phyloP scores from a whole-genome alignment of 53 echinoderm and acorn worm species.

The Pentamera pediparva region DNA sequence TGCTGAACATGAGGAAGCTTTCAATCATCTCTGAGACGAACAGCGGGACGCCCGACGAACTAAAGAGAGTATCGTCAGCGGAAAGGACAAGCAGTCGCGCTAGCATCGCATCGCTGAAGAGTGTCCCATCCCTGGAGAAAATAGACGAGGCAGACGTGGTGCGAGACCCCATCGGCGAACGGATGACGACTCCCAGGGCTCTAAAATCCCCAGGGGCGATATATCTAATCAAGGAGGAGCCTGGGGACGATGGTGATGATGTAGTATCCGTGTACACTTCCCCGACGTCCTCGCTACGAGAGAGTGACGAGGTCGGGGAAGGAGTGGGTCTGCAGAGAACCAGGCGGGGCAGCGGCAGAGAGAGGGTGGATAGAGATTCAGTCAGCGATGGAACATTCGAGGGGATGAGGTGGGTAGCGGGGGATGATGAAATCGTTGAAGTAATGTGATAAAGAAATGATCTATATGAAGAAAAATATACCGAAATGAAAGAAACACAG shows the following conservation, averaged over 20 bases:
- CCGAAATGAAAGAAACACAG: no score
- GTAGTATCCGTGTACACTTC: no score
- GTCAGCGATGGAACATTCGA: neutral
- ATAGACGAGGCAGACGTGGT: constrained; percentile 59
- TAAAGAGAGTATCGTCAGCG: constrained; percentile 33
- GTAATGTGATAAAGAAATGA: neutral
- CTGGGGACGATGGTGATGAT: neutral
- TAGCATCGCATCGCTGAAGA: constrained; percentile 50
- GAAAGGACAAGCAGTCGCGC: constrained; percentile 26
- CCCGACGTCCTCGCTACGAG: no score
- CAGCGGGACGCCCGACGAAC: constrained; percentile 47
- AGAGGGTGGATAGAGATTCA: neutral
- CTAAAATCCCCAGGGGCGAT: neutral
- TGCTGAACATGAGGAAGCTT: constrained; percentile 48
- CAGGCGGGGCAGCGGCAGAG: neutral
- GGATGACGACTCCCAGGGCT: neutral
- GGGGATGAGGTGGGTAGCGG: neutral
- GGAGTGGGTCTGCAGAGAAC: neutral
- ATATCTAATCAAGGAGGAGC: constrained; percentile 5
- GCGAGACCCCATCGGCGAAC: neutral
- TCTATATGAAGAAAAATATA: neutral
- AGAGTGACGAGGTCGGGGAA: no score
- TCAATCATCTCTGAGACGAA: constrained; percentile 70
- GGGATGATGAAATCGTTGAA: neutral
- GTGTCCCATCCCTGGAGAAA: constrained; percentile 54